Base-by-base conservation (phyloP, 1,140 invertebrate species). In the Drosophila erecta region DNA sequence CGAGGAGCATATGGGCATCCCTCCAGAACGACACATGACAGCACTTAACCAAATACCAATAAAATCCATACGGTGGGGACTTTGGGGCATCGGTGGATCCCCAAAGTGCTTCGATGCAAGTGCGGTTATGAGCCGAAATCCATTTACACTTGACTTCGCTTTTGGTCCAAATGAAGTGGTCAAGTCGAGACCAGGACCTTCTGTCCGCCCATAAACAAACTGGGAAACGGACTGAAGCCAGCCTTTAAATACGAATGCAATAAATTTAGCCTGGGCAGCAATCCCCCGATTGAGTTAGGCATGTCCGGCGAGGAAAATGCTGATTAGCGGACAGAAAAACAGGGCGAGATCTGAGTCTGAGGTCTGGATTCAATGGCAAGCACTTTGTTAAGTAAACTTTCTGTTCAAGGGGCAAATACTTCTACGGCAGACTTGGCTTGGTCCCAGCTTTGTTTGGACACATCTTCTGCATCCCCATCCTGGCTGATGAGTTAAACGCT, bases 371-470 rank as follows among this genome's bases (percentile, higher is more conserved):
- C 50, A 78, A 79, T 86, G 76, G 66, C 46, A 40, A 78, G 78
- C 81, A 85, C 81, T 86, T 77, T 75, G 83, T 81, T 87, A 81
- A 62, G 78, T 81, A 81, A 78, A 85, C 81, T 85, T 85, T 86
- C 54, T 38, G 27, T 50, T 86, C 27, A 60, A 85, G 81, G 67
- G 81, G 49, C 57, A 41, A 40, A 40, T 56, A 57, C 60, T 46
- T 59, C 67, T 47, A 62, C 54, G 51, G 61, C 40, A 46, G 67
- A 74, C 69, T 74, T 27, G 64, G 30, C 33, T 66, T 14, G 35
- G 27, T 30, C 41, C 46, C 22, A n/a, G 44, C 43, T 62, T 61
- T 47, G 60, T 69, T 76, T n/a, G 41, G 4, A 30, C 40, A 20
- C 22, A 58, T 61, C 35, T 61, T 61, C 51, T 51, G 44, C 64